Evolutionary conservation across 2,113 vertebrate genomes (phyloP).

Genomic region (Aviceda subcristata): DNA sequence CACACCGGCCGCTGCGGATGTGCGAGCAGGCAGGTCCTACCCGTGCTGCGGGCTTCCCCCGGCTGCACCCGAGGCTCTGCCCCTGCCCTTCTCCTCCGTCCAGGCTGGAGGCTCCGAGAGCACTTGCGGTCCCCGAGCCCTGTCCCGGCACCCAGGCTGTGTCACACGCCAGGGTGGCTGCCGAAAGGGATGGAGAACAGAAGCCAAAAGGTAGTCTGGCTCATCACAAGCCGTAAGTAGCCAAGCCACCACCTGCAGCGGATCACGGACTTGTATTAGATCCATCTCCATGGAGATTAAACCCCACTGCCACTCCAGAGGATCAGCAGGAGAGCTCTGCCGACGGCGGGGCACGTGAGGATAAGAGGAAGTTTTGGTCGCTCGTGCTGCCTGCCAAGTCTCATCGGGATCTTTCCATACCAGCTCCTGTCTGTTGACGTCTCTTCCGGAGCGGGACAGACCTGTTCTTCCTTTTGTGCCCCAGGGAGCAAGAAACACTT

Average conservation of each 20-base stretch:
- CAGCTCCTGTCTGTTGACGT: not conserved
- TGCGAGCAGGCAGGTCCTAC: not conserved
- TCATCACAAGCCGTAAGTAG: accelerated
- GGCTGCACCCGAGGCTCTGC: not conserved
- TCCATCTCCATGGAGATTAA: not conserved
- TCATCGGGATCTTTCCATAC: not conserved
- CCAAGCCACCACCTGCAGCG: not conserved
- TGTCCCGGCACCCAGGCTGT: not conserved
- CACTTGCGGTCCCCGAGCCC: accelerated
- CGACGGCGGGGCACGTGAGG: accelerated
- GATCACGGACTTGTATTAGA: not conserved
- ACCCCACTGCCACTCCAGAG: not conserved
- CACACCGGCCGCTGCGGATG: accelerated
- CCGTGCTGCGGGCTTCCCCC: accelerated
- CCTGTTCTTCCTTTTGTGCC: not conserved
- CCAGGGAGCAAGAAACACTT: not conserved
- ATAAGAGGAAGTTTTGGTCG: not conserved
- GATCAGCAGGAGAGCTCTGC: not conserved
- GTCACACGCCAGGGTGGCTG: not conserved
- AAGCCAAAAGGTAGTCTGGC: not conserved
- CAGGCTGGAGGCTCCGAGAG: not conserved
- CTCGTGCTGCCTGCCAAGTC: not conserved
- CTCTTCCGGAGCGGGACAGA: not conserved
- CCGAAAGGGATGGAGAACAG: not conserved
- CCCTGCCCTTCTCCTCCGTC: not conserved